These are phyloP conservation scores for Periophthalmodon schlosseri DNA, from an alignment of 2,113 vertebrate species.

Conservation along the genomic window DNA sequence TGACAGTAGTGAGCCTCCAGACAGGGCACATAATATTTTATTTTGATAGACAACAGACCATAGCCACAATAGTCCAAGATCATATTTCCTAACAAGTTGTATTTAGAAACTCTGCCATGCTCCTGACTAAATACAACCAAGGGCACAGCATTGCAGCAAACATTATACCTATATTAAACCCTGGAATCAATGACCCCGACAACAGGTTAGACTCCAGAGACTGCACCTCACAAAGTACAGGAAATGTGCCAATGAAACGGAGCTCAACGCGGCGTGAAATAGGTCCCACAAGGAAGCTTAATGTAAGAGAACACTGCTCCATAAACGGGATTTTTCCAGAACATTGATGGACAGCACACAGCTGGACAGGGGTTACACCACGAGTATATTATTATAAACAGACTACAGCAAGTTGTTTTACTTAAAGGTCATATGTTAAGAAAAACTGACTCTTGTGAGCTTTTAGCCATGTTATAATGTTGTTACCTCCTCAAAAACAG, in stretches of 20 bases:
- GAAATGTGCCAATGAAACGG: slow-evolving; percentile 43
- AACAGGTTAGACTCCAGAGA: slow-evolving; percentile 24
- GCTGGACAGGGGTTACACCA: slow-evolving; percentile 25
- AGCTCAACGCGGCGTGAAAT: slow-evolving; percentile 43
- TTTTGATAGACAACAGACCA: slow-evolving; percentile 6
- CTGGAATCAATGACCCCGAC: slow-evolving; percentile 30
- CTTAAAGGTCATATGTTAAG: background rate
- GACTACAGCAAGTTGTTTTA: background rate
- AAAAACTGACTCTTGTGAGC: no score
- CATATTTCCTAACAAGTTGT: slow-evolving; percentile 37
- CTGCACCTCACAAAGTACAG: slow-evolving; percentile 29
- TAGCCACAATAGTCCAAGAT: slow-evolving; percentile 8
- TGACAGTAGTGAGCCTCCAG: background rate
- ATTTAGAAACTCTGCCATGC: slow-evolving; percentile 14
- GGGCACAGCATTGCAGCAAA: slow-evolving; percentile 25
- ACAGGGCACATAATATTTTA: background rate
- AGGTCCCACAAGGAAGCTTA: slow-evolving; percentile 38
- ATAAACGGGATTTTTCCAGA: slow-evolving; percentile 44
- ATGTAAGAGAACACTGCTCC: slow-evolving; percentile 53
- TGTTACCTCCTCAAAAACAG: no score
- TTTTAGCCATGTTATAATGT: no score
- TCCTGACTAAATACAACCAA: slow-evolving; percentile 29
- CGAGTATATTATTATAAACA: background rate
- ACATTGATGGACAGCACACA: slow-evolving; percentile 61
- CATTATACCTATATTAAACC: slow-evolving; percentile 41